Evolutionary conservation across 2,797 vertebrate genomes (phyloP).

Genomic region (Myotis myotis): DNA sequence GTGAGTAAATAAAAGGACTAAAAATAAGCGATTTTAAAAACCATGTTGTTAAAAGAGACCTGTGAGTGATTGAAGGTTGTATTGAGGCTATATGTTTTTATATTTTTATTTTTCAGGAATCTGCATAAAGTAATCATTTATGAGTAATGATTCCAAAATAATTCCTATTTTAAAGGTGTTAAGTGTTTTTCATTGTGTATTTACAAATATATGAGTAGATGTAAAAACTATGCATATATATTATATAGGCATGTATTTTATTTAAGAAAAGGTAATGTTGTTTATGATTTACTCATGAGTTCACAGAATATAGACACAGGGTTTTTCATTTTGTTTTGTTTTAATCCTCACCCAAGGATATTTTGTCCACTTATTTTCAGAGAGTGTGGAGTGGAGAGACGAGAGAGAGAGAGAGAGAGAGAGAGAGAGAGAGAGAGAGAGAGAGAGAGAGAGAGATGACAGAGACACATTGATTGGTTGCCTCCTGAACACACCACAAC

Average conservation of each 20-base stretch:
- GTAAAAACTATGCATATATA: background rate
- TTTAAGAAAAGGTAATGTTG: background rate
- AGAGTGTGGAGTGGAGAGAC: too few species aligned
- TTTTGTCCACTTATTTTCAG: too few species aligned
- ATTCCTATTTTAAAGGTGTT: background rate
- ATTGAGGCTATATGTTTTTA: background rate
- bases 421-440: too few species aligned
- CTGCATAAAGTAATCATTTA: background rate
- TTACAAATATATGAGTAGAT: background rate
- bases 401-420: too few species aligned
- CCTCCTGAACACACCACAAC: too few species aligned
- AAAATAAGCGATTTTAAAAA: constrained; percentile 2
- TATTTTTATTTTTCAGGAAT: background rate
- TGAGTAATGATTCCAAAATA: background rate
- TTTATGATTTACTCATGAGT: background rate
- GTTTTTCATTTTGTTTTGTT: too few species aligned
- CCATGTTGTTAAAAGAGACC: background rate
- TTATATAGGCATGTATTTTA: background rate
- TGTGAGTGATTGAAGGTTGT: background rate
- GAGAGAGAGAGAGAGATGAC: too few species aligned
- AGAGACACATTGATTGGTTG: too few species aligned
- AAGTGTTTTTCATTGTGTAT: background rate
- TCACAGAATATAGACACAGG: background rate
- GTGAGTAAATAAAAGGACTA: background rate
- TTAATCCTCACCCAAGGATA: too few species aligned